phyloP scores from a whole-genome alignment of 35 echinoderm and acorn worm species.

The Holothuria glaberrima region DNA sequence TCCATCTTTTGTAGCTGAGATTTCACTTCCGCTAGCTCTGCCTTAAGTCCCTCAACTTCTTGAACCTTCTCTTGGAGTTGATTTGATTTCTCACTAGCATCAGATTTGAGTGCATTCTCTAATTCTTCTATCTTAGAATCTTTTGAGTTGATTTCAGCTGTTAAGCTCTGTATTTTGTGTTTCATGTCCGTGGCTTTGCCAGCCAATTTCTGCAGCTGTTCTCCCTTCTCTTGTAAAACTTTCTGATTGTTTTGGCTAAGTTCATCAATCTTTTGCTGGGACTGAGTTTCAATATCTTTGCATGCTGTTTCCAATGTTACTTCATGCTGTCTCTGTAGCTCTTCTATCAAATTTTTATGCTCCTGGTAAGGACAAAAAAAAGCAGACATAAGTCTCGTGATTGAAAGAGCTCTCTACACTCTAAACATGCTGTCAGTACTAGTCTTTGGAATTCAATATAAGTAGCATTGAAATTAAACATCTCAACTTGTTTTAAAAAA shows the following conservation, averaged over 20 bases:
- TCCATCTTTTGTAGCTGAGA: not conserved
- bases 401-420: not conserved
- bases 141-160: constrained; percentile 61
- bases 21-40: constrained; percentile 20
- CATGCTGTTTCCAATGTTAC: constrained; percentile 61
- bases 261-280: constrained; percentile 67
- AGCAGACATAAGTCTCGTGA: not conserved
- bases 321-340: constrained; percentile 72
- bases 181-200: constrained; percentile 79
- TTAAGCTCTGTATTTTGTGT: constrained; percentile 71
- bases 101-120: constrained; percentile 35
- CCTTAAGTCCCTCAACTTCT: constrained; percentile 49
- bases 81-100: constrained; percentile 1
- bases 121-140: constrained; percentile 64
- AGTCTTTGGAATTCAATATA: too few species aligned
- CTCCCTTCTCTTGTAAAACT: constrained; percentile 87
- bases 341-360: constrained; percentile 76
- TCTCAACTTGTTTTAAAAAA: too few species aligned
- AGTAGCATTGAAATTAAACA: too few species aligned
- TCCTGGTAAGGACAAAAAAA: constrained; percentile 47
- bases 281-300: constrained; percentile 72
- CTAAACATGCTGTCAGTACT: too few species aligned
- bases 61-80: constrained; percentile 65
- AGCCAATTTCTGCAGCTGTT: constrained; percentile 85
- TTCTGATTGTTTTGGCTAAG: constrained; percentile 81